phyloP scores from a whole-genome alignment of 2,888 invertebrate genomes.

The Troides oblongomaculatus region DNA sequence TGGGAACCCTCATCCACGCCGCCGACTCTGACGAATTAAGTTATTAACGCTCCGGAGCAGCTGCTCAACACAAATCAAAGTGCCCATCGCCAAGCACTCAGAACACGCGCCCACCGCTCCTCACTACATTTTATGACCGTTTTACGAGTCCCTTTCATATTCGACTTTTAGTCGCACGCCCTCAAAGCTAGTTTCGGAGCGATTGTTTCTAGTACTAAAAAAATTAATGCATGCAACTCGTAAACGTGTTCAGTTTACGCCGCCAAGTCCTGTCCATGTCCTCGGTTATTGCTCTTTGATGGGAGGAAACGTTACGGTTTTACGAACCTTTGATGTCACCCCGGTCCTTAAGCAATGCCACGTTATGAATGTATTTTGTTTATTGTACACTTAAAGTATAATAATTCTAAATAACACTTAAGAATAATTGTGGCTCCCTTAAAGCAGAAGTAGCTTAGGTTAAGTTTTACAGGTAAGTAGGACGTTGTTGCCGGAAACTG shows the following conservation, averaged over 20 bases:
- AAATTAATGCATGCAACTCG: conserved; percentile 66
- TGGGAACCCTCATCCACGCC: conserved; percentile 70
- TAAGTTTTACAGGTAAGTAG: no score
- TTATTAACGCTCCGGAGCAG: conserved; percentile 75
- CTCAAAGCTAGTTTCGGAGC: conserved; percentile 42
- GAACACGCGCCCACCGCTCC: conserved; percentile 58
- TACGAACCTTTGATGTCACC: conserved; percentile 62
- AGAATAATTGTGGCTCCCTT: conserved; percentile 27
- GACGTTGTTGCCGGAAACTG: no score
- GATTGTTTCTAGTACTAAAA: conserved; percentile 73
- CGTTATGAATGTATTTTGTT: conserved; percentile 40
- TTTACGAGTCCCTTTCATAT: conserved; percentile 74
- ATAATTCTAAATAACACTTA: neutral
- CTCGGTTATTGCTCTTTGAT: conserved; percentile 67
- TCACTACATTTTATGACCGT: conserved; percentile 67
- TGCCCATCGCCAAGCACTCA: conserved; percentile 60
- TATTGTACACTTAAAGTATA: conserved; percentile 35
- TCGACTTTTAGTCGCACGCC: conserved; percentile 63
- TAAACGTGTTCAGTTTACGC: conserved; percentile 63
- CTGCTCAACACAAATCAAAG: conserved; percentile 78
- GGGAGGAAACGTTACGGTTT: conserved; percentile 51
- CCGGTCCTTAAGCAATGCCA: conserved; percentile 42
- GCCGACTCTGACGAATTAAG: conserved; percentile 78
- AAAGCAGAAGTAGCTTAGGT: conserved; percentile 51
- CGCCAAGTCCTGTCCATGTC: conserved; percentile 51